Percentiles rank a stretch among this genome's conserved stretches.
These are phyloP conservation scores for Hippasteria phrygiana DNA, from an alignment of 53 echinoderm and acorn worm species.

Conservation along the genomic window DNA sequence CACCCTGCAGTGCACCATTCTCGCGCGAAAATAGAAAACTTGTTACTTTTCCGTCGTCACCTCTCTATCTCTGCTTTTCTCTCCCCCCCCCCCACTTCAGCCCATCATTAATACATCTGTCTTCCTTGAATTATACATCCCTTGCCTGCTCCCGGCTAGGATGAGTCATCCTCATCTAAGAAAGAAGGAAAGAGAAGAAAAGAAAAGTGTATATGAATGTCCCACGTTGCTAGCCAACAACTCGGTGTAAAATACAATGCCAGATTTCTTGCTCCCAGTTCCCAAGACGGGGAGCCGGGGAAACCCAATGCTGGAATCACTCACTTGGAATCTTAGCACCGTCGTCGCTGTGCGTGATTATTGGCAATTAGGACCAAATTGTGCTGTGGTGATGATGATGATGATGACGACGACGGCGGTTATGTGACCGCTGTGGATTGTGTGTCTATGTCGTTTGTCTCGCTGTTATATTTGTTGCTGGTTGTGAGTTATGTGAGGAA, in stretches of 20 bases:
- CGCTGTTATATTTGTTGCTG: neutral
- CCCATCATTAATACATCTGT: slow-evolving; percentile 54
- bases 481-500: no score
- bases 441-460: neutral
- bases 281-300: slow-evolving; percentile 24
- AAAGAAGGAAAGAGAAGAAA: neutral
- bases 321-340: slow-evolving; percentile 20
- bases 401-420: slow-evolving; percentile 17
- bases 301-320: slow-evolving; percentile 55
- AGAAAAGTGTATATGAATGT: neutral
- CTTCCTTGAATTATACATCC: slow-evolving; percentile 64
- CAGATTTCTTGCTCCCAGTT: slow-evolving; percentile 38
- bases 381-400: neutral
- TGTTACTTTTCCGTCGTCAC: slow-evolving; percentile 29
- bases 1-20: neutral
- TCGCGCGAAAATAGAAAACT: no score
- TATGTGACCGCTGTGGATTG: neutral
- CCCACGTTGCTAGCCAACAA: slow-evolving; percentile 45
- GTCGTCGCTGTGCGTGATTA: slow-evolving; percentile 47
- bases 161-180: slow-evolving; percentile 42
- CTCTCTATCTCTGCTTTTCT: slow-evolving; percentile 6
- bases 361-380: slow-evolving; percentile 46
- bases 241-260: slow-evolving; percentile 50
- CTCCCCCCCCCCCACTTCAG: neutral
- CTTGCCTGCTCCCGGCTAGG: slow-evolving; percentile 5